Conservation (phyloP, 1,140 invertebrate genomes). For the Atopsyche davidsoni region DNA sequence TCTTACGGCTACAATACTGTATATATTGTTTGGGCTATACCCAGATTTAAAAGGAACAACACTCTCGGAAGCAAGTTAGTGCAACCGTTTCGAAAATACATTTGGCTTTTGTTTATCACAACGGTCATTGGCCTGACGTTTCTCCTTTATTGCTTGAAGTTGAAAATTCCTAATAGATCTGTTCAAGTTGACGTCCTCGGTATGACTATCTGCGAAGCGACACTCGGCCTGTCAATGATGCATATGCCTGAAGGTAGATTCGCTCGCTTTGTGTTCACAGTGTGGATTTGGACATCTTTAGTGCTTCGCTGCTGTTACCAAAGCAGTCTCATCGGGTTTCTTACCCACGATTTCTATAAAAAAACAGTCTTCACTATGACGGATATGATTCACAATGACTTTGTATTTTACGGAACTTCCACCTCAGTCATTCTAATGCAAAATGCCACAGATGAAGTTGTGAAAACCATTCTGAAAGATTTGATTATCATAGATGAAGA, state of each 20-base stretch:
- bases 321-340: constrained; percentile 18
- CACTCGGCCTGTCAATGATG: constrained; percentile 15
- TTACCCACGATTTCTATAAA: constrained; percentile 19
- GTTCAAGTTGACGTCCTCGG: constrained; percentile 7
- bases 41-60: constrained; percentile 14
- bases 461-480: constrained; percentile 13
- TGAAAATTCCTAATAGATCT: constrained; percentile 12
- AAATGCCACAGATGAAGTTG: constrained; percentile 19
- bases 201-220: constrained; percentile 19
- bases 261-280: constrained; percentile 19
- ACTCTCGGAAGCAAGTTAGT: constrained; percentile 8
- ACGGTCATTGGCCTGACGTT: constrained; percentile 10
- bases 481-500: constrained; percentile 11
- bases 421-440: constrained; percentile 13
- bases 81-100: constrained; percentile 12
- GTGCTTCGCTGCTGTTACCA: constrained; percentile 23
- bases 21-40: constrained; percentile 25
- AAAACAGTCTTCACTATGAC: constrained; percentile 19
- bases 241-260: constrained; percentile 26
- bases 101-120: constrained; percentile 13
- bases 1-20: constrained; percentile 23
- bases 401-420: constrained; percentile 19
- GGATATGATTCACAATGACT: constrained; percentile 20
- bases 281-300: constrained; percentile 28
- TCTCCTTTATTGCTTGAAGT: constrained; percentile 11